These are phyloP conservation scores for Pangasius sanitwongsei DNA, from an alignment of 2,797 vertebrate genomes.

Conservation along the genomic window DNA sequence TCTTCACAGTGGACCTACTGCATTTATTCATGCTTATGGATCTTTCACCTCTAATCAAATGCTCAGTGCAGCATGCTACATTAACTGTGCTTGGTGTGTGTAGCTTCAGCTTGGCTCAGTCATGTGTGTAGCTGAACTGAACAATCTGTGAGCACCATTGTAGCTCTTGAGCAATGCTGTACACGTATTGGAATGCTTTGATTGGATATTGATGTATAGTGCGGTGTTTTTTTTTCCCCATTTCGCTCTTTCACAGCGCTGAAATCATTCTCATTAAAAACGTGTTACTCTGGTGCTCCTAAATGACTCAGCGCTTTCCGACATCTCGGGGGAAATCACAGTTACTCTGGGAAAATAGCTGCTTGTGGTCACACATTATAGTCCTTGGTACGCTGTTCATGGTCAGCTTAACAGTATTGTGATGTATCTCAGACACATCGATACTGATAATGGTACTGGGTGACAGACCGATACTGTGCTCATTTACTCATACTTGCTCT, in stretches of 20 bases:
- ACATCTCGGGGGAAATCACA: slow-evolving; percentile 19
- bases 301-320: neutral
- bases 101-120: neutral
- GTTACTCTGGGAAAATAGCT: neutral
- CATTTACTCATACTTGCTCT: no score
- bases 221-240: neutral
- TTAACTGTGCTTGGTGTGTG: neutral
- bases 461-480: neutral
- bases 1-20: neutral
- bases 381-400: neutral
- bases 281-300: neutral
- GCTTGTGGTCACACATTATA: neutral
- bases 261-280: slow-evolving; percentile 11
- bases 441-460: neutral
- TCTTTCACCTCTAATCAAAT: neutral
- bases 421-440: neutral
- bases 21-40: neutral
- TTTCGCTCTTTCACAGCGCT: neutral
- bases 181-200: slow-evolving; percentile 24
- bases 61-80: neutral
- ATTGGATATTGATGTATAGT: slow-evolving; percentile 50
- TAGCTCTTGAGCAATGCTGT: neutral
- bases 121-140: neutral
- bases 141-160: neutral
- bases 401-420: neutral